Evolutionary conservation across 2,797 vertebrate species (phyloP).

Genomic region (Momotus momota): DNA sequence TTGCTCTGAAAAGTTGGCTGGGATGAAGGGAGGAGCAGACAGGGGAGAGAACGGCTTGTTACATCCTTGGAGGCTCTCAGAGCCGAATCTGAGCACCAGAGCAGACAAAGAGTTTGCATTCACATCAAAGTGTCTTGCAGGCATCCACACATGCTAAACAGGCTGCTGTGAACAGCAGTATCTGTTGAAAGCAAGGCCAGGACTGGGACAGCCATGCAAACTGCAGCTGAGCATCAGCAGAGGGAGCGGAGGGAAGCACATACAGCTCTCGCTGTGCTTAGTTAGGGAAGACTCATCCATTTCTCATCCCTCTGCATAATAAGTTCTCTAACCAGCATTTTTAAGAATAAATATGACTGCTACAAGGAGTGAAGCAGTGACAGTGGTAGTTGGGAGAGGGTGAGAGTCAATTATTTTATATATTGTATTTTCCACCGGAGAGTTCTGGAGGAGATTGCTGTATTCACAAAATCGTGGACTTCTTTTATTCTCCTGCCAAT

Average conservation of each 20-base stretch:
- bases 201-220: background rate
- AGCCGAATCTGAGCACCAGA: background rate
- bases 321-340: conserved; percentile 14
- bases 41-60: background rate
- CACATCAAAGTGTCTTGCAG: background rate
- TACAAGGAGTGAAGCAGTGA: conserved; percentile 13
- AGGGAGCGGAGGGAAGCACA: background rate
- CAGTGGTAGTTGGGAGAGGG: background rate
- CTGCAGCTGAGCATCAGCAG: background rate
- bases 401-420: conserved; percentile 51
- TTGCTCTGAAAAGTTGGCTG: background rate
- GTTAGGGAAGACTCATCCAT: background rate
- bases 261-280: background rate
- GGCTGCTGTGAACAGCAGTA: background rate
- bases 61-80: background rate
- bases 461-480: conserved; percentile 4
- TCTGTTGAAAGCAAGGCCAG: background rate
- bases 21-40: background rate
- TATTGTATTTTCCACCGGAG: conserved; percentile 8
- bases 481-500: conserved; percentile 36
- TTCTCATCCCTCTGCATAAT: conserved; percentile 1
- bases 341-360: conserved; percentile 11
- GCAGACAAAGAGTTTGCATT: background rate
- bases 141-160: background rate
- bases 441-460: background rate